Conservation (phyloP, 2,888 invertebrate species). For the Odontothrips loti region DNA sequence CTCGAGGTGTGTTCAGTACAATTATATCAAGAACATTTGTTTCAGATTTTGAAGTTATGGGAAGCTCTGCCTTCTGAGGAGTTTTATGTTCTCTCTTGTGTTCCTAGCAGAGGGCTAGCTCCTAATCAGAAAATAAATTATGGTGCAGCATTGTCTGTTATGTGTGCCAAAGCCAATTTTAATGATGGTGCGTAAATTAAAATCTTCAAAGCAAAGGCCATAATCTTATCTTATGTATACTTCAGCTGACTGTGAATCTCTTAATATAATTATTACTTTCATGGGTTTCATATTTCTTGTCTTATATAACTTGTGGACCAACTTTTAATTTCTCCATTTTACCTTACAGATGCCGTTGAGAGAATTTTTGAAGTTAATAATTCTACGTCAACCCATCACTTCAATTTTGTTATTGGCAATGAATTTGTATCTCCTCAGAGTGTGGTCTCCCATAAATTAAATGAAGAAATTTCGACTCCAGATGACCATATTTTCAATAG, state of each 20-base stretch:
- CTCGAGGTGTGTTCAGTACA: neutral
- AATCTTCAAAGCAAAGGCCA: too few species aligned
- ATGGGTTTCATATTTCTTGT: too few species aligned
- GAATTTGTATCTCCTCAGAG: neutral
- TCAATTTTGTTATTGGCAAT: constrained; percentile 8
- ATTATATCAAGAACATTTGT: neutral
- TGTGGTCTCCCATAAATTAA: neutral
- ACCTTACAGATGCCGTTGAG: neutral
- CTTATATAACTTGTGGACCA: neutral
- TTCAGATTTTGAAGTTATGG: neutral
- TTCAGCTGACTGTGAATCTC: too few species aligned
- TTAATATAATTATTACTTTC: too few species aligned
- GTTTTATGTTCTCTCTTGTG: neutral
- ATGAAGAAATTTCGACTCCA: neutral
- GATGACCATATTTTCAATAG: neutral
- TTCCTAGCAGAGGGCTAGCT: neutral
- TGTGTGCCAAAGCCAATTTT: neutral
- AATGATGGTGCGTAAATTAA: neutral
- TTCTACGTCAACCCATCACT: neutral
- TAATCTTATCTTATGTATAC: too few species aligned
- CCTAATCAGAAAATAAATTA: neutral
- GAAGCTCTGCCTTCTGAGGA: neutral
- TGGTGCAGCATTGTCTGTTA: neutral
- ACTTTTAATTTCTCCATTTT: neutral
- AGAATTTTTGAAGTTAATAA: neutral